These are phyloP conservation scores for Peromyscus attwateri DNA, from an alignment of 2,797 vertebrate genomes.

Conservation along the genomic window DNA sequence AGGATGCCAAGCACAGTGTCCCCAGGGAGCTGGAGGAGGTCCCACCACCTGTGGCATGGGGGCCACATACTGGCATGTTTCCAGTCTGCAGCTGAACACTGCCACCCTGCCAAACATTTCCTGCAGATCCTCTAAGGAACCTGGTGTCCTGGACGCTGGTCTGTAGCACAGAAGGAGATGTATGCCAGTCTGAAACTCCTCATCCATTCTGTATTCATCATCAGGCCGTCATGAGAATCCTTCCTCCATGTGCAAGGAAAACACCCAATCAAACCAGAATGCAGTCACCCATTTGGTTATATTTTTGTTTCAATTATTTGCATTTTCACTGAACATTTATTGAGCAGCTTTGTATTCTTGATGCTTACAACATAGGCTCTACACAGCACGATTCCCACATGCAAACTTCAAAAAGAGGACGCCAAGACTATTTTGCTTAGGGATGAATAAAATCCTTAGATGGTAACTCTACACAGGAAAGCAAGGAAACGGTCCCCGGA, in stretches of 20 bases:
- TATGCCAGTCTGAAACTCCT: neutral
- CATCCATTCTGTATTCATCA: neutral
- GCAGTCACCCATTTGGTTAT: neutral
- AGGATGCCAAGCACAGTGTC: slow-evolving; percentile 4
- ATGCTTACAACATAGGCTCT: neutral
- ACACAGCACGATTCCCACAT: neutral
- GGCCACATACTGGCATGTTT: neutral
- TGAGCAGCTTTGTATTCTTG: slow-evolving; percentile 7
- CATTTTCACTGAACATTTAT: slow-evolving; percentile 29
- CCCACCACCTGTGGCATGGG: slow-evolving; percentile 56
- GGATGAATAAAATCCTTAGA: neutral
- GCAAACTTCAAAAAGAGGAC: neutral
- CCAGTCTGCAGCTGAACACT: slow-evolving; percentile 22
- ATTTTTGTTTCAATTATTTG: neutral
- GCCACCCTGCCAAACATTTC: neutral
- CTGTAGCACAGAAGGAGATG: neutral
- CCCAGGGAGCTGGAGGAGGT: slow-evolving; percentile 10
- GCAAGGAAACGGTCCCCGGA: neutral
- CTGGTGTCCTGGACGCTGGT: neutral
- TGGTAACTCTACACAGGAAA: slow-evolving; percentile 13
- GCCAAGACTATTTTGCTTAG: slow-evolving; percentile 7
- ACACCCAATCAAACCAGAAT: neutral
- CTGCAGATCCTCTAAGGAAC: neutral
- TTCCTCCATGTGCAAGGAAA: neutral
- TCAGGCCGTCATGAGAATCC: neutral